Base-by-base conservation (phyloP, 2,888 invertebrate genomes). In the Oithona nana region DNA sequence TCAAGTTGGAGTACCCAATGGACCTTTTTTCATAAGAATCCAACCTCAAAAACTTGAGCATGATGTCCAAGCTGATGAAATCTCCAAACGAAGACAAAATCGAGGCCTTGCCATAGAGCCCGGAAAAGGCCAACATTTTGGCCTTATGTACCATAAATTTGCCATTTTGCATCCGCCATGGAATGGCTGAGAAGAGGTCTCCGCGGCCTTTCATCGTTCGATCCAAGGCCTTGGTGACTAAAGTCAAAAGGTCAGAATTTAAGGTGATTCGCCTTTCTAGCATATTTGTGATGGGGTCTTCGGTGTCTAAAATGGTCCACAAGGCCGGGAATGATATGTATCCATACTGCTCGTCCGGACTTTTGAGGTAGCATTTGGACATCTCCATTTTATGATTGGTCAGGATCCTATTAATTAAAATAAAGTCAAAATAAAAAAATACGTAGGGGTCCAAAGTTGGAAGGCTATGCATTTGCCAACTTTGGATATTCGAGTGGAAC, bases 81-180 rank as follows among this genome's bases (percentile, higher is more conserved):
- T 59, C 59, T 22, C 59, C 49, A 49, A 24, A 13, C 13, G 24
- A 20, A 1, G 48, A 50, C 24, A 26, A 24, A 2, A 20, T 13
- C 3, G 20, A 16, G 26, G 59, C 39, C 28, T 59, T 59, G 49
- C 50, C 59, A 59, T 59, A 59, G n/a, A 59, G 59, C 26, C 59
- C 59, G 3, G 59, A 48, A 49, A 59, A 49, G 24, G 28, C 49
- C n/a, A 28, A 48, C 28, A 22, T 48, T 11, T 22, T 59, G 26
- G 24, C 28, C 49, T 29, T 3, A 22, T 22, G 28, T 2, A 59
- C 50, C 13, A 22, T 22, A 20, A 59, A 13, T 1, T 29, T 20
- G 28, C 29, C 29, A 28, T 29, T 24, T 16, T 50, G 24, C 20
- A 59, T 48, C 24, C 29, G 49, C 8, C 22, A 50, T 13, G 59